phyloP scores from a whole-genome alignment of 2,888 invertebrate genomes.

The Campoletis raptor region DNA sequence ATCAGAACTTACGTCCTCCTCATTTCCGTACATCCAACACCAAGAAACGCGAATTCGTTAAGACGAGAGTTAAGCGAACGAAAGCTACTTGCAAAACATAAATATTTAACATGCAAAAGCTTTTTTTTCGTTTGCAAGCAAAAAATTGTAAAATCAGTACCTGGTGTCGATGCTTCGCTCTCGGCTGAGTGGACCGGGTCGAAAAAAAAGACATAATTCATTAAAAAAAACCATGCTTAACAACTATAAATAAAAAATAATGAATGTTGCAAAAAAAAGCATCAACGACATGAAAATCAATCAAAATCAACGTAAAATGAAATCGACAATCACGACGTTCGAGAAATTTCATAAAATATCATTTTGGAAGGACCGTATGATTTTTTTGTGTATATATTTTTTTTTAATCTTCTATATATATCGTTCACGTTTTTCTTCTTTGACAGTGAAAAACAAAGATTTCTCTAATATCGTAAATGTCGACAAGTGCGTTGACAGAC shows the following conservation, averaged over 20 bases:
- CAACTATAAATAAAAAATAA: constrained; percentile 68
- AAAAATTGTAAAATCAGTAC: constrained; percentile 78
- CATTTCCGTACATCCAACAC: constrained; percentile 43
- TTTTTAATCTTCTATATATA: background rate
- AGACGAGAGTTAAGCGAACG: constrained; percentile 32
- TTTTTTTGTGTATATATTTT: too few species aligned
- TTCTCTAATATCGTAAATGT: background rate
- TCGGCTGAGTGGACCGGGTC: constrained; percentile 80
- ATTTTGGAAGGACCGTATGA: background rate
- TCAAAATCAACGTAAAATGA: constrained; percentile 4
- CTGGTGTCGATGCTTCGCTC: constrained; percentile 81
- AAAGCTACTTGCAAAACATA: constrained; percentile 44
- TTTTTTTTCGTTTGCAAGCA: constrained; percentile 9
- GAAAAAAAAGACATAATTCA: constrained; percentile 79
- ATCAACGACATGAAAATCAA: background rate
- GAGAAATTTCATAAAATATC: background rate
- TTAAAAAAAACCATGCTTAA: constrained; percentile 75
- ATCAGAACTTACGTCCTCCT: background rate
- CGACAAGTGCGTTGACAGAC: background rate
- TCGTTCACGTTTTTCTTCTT: background rate
- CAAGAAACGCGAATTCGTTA: constrained; percentile 32
- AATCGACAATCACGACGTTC: background rate
- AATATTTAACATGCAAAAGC: constrained; percentile 38
- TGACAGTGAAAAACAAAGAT: constrained; percentile 9
- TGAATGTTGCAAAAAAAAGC: constrained; percentile 54